phyloP scores from a whole-genome alignment of 2,113 vertebrate species.

The Pipa parva region DNA sequence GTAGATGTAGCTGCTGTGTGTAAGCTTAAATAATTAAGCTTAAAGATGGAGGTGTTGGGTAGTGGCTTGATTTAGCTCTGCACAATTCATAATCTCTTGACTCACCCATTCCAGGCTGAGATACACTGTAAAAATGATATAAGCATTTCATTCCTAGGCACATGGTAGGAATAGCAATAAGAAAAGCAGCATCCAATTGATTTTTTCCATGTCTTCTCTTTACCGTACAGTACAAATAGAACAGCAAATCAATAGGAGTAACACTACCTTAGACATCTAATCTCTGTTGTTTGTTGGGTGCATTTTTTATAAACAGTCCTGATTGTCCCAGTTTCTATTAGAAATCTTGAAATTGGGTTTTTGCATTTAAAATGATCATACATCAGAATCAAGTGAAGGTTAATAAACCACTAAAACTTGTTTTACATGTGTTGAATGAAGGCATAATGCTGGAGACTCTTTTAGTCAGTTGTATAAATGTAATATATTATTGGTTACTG shows the following conservation, averaged over 20 bases:
- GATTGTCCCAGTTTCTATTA: constrained; percentile 36
- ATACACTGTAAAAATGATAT: constrained; percentile 63
- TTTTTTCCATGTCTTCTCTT: constrained; percentile 59
- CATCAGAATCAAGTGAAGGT: constrained; percentile 12
- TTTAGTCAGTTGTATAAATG: too few relatives aligned
- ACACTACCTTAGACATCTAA: constrained; percentile 56
- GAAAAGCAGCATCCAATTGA: constrained; percentile 52
- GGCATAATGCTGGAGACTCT: too few relatives aligned
- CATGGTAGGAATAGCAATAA: constrained; percentile 43
- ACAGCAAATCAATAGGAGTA: constrained; percentile 65
- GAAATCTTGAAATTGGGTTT: not conserved
- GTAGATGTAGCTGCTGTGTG: not conserved
- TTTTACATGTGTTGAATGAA: too few relatives aligned
- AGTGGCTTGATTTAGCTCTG: constrained; percentile 39
- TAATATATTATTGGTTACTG: too few relatives aligned
- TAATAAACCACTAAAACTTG: constrained; percentile 23
- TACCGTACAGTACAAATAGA: constrained; percentile 63
- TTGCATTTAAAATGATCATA: constrained; percentile 23
- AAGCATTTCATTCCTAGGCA: constrained; percentile 57
- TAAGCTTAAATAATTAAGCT: not conserved
- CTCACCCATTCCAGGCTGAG: constrained; percentile 59
- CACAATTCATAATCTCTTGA: constrained; percentile 51
- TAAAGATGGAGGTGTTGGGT: constrained; percentile 35
- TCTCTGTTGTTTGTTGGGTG: constrained; percentile 48
- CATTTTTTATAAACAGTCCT: constrained; percentile 48